Evolutionary conservation across 2,888 invertebrate species (phyloP).

Genomic region (Chorisops tibialis): DNA sequence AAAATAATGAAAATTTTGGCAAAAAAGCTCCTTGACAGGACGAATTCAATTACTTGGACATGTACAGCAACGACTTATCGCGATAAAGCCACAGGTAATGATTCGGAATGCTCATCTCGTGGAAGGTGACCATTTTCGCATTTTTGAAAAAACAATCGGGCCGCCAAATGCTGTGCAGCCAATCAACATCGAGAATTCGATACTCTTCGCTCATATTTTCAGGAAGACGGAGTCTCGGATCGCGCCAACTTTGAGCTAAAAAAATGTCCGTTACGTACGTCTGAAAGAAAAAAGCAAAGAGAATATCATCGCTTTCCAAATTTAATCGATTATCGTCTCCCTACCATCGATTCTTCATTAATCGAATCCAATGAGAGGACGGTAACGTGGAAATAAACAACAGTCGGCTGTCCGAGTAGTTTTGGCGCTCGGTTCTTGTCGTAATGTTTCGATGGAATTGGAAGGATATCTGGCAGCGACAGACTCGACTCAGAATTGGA

Average conservation of each 20-base stretch:
- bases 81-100: conserved; percentile 90
- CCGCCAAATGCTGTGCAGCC: conserved; percentile 87
- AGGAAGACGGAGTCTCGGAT: conserved; percentile 82
- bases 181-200: conserved; percentile 82
- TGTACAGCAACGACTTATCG: conserved; percentile 86
- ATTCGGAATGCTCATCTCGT: conserved; percentile 92
- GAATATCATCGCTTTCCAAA: too few relatives aligned
- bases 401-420: conserved; percentile 77
- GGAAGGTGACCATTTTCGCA: conserved; percentile 89
- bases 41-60: conserved; percentile 73
- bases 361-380: conserved; percentile 90
- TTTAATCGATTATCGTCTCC: too few relatives aligned
- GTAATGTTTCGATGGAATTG: conserved; percentile 78
- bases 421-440: conserved; percentile 89
- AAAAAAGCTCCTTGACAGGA: neutral
- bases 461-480: conserved; percentile 80
- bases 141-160: conserved; percentile 94
- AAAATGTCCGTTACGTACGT: conserved; percentile 92
- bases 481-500: conserved; percentile 61
- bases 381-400: conserved; percentile 88
- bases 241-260: conserved; percentile 88
- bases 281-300: neutral
- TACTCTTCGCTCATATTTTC: conserved; percentile 93
- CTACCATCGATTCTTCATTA: conserved; percentile 91
- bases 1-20: neutral